Base-by-base conservation (phyloP, 2,113 vertebrate species). In the Varanus salvator region DNA sequence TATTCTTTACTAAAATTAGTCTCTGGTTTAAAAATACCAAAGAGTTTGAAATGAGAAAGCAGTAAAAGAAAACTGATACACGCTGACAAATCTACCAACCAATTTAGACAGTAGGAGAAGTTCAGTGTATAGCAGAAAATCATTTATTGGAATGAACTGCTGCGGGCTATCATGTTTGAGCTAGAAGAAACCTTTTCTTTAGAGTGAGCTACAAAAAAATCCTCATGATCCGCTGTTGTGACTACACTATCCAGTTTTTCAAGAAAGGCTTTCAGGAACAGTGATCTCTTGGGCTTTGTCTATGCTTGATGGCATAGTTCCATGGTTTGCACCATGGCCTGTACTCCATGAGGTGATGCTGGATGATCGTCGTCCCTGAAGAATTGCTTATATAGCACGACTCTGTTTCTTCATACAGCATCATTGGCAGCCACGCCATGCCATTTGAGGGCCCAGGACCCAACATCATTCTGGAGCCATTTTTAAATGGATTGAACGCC, bases 1-100 rank as follows among this genome's bases (percentile, higher is more conserved):
- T 85, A 90, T 85, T 69, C 48, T 90, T 78, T 78, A 57, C 50
- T 78, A 85, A 54, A 85, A 66, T 71, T 78, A 85, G 60, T 57
- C 44, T 27, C 50, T 76, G 72, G 54, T 68, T 77, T 78, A 50
- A 78, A 80, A 50, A 25, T 69, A 77, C 25, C 64, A 38, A 15
- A 21, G 29, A 78, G 25, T 71, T 44, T 3, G 48, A 77, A 85
- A 84, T 23, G 0, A 81, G 29, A 31, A 80, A 80, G 8, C 19
- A 80, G 29, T 23, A 71, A 29, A 38, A 27, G 48, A 38, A 77
- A 78, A 76, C 38, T 68, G 29, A 34, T 8, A 75, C 27, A 77
- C 38, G 31, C 34, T 19, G 38, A 64, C 11, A 81, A 54, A 86
- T 19, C 23, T 31, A 66, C 72, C 11, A 52, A 23, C 44, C 76